Evolutionary conservation across 1,140 invertebrate species (phyloP).

Genomic region (Drosophila bipectinata): DNA sequence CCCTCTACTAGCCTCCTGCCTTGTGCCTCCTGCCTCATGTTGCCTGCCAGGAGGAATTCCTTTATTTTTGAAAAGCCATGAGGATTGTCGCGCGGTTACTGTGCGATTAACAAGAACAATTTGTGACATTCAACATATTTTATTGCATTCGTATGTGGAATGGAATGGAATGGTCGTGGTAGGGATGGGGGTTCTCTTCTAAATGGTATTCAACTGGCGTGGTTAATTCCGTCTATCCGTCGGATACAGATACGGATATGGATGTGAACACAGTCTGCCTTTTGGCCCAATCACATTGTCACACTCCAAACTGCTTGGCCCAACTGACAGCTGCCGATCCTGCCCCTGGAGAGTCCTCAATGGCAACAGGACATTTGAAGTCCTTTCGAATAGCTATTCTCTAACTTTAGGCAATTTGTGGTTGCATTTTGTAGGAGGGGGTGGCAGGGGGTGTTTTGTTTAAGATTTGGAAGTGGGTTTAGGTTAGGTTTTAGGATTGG

Average conservation of each 20-base stretch:
- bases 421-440: too few species aligned
- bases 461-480: too few species aligned
- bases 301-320: constrained; percentile 57
- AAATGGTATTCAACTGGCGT: constrained; percentile 17
- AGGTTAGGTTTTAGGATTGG: too few species aligned
- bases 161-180: neutral
- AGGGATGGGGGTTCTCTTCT: constrained; percentile 1
- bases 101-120: constrained; percentile 35
- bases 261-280: constrained; percentile 6
- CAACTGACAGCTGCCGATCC: constrained; percentile 44
- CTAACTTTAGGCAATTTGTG: neutral
- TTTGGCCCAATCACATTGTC: constrained; percentile 54
- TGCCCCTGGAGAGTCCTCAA: constrained; percentile 20
- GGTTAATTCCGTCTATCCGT: constrained; percentile 56
- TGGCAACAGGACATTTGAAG: constrained; percentile 20
- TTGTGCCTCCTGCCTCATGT: neutral
- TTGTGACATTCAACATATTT: constrained; percentile 69
- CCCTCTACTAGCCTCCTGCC: neutral
- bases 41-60: neutral
- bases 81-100: constrained; percentile 35
- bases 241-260: constrained; percentile 29
- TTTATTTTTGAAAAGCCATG: neutral
- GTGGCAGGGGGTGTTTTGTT: too few species aligned
- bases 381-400: neutral
- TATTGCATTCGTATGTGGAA: constrained; percentile 57